Conservation (phyloP, 2,888 invertebrate genomes). For the Gisinianus flammeolus region DNA sequence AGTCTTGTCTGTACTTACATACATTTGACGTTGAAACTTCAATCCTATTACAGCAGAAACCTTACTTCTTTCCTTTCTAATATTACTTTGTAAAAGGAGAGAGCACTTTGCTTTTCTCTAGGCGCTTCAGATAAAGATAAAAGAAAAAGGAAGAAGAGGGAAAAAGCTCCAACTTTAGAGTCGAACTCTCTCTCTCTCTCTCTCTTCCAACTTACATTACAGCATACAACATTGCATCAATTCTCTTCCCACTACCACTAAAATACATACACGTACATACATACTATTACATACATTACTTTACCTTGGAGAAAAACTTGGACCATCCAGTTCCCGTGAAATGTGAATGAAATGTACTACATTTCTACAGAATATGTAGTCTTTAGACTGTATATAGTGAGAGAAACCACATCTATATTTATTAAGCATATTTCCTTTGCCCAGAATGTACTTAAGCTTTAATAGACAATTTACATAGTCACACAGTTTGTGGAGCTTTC, state of each 20-base stretch:
- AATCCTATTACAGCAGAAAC: slow-evolving; percentile 10
- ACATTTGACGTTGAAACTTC: neutral
- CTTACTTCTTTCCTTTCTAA: slow-evolving; percentile 12
- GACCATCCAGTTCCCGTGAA: too few relatives aligned
- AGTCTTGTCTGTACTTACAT: neutral
- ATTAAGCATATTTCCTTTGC: slow-evolving; percentile 8
- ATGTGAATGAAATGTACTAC: too few relatives aligned
- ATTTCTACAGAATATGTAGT: too few relatives aligned
- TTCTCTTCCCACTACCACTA: neutral
- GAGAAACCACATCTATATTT: neutral
- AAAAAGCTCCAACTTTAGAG: slow-evolving; percentile 17
- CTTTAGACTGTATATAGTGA: neutral
- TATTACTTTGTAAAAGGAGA: slow-evolving; percentile 23
- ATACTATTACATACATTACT: slow-evolving; percentile 1
- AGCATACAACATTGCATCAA: neutral
- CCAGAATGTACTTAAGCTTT: neutral
- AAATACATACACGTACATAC: neutral
- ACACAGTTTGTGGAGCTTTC: neutral
- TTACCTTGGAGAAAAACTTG: too few relatives aligned
- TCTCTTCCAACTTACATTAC: neutral
- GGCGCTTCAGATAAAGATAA: slow-evolving; percentile 34
- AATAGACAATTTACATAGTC: slow-evolving; percentile 28
- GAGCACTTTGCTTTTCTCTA: slow-evolving; percentile 32
- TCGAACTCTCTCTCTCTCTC: neutral
- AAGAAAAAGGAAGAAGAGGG: slow-evolving; percentile 12